Conservation (phyloP, 2,888 invertebrate genomes). For the Hyalella azteca region DNA sequence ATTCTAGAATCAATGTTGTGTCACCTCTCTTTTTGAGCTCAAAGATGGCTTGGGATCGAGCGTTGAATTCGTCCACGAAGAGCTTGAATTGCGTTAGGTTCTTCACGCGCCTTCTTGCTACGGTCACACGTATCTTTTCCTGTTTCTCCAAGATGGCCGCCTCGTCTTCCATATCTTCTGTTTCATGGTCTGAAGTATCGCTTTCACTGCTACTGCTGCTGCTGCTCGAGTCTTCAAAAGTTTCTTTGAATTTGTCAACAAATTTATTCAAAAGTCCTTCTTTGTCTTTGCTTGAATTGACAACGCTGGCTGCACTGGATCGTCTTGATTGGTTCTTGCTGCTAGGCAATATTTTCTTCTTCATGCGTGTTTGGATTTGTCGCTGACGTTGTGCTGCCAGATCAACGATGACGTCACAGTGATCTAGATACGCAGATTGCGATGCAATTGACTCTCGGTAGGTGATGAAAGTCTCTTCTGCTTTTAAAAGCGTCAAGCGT, state of each 20-base stretch:
- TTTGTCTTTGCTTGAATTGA: background rate
- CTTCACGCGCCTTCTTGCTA: background rate
- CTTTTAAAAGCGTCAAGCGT: background rate
- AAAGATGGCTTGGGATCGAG: background rate
- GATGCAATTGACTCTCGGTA: background rate
- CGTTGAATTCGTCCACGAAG: background rate
- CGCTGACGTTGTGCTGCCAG: background rate
- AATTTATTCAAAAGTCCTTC: background rate
- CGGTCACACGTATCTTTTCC: background rate
- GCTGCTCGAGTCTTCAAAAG: background rate
- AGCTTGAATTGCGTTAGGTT: background rate
- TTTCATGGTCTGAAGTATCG: background rate
- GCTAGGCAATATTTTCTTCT: background rate
- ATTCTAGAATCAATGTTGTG: too few relatives aligned
- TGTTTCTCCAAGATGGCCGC: background rate
- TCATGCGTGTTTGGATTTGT: background rate
- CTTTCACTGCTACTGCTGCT: background rate
- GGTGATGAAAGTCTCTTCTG: background rate
- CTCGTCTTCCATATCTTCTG: background rate
- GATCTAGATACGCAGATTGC: conserved; percentile 3
- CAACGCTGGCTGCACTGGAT: background rate
- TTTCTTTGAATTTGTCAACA: background rate
- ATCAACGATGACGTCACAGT: conserved; percentile 8
- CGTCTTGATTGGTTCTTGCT: background rate
- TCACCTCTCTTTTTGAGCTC: background rate